These are phyloP conservation scores for Aproaerema taeniolella DNA, from an alignment of 2,888 invertebrate species.

Conservation along the genomic window DNA sequence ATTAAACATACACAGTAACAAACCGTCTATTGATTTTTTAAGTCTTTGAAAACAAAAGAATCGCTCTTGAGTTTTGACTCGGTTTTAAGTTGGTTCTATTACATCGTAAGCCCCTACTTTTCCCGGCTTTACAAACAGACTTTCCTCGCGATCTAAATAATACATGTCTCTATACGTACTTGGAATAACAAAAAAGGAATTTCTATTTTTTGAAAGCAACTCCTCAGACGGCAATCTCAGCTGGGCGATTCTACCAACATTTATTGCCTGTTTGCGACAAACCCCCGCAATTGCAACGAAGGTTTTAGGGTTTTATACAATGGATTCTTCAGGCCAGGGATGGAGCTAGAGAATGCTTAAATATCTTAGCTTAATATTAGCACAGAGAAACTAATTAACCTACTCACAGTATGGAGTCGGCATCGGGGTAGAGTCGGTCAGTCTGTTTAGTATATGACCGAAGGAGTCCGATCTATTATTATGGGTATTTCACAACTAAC, in stretches of 20 bases:
- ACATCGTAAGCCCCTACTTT: slow-evolving; percentile 8
- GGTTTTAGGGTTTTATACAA: slow-evolving; percentile 47
- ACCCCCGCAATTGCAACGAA: slow-evolving; percentile 47
- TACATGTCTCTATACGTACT: slow-evolving; percentile 10
- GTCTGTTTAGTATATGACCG: too few species aligned
- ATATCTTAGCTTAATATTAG: background rate
- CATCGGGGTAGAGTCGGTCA: too few species aligned
- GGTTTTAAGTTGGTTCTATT: slow-evolving; percentile 2
- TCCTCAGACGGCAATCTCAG: slow-evolving; percentile 31
- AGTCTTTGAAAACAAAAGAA: too few species aligned
- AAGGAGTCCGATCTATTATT: too few species aligned
- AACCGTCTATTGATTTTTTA: too few species aligned
- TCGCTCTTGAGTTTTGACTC: too few species aligned
- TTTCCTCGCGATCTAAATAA: slow-evolving; percentile 12
- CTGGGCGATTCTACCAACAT: slow-evolving; percentile 43
- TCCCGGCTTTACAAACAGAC: slow-evolving; percentile 7
- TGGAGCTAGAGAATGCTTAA: slow-evolving; percentile 20
- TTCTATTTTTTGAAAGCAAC: slow-evolving; percentile 16
- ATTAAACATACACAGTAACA: too few species aligned
- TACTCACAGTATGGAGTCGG: too few species aligned
- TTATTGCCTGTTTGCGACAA: slow-evolving; percentile 50
- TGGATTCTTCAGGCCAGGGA: slow-evolving; percentile 47
- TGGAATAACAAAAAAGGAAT: slow-evolving; percentile 15
- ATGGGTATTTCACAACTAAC: too few species aligned
- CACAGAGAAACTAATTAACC: too few species aligned